Conservation (phyloP, 2,888 invertebrate genomes). For the Camponotus fellah region DNA sequence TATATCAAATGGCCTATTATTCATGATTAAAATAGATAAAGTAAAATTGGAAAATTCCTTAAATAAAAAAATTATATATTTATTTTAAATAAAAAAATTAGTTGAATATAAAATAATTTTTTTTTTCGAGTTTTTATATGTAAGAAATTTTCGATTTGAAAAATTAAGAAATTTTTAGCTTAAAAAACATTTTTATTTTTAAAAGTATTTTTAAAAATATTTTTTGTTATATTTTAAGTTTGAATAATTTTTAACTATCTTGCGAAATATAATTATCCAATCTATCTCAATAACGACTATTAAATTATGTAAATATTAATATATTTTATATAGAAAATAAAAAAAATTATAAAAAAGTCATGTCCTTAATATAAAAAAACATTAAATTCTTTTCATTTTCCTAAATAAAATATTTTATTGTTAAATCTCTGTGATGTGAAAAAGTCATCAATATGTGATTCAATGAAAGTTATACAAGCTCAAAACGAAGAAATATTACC, state of each 20-base stretch:
- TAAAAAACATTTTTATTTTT: background rate
- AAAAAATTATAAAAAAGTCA: too few species aligned
- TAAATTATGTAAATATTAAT: background rate
- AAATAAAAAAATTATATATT: background rate
- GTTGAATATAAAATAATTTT: background rate
- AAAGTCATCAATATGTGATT: too few species aligned
- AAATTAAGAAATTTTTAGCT: background rate
- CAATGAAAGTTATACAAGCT: too few species aligned
- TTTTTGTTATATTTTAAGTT: background rate
- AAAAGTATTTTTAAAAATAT: background rate
- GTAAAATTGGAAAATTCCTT: background rate
- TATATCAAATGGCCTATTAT: background rate
- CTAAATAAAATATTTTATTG: too few species aligned
- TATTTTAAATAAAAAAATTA: background rate
- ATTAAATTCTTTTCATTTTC: too few species aligned
- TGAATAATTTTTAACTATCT: background rate
- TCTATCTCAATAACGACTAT: background rate
- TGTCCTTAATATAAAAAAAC: too few species aligned
- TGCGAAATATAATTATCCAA: background rate
- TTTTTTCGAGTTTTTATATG: background rate
- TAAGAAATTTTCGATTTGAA: background rate
- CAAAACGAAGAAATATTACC: background rate
- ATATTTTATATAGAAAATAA: too few species aligned
- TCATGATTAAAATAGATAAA: background rate
- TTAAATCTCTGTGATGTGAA: background rate